phyloP scores from a whole-genome alignment of 1,140 invertebrate genomes.

The Atta colombica region DNA sequence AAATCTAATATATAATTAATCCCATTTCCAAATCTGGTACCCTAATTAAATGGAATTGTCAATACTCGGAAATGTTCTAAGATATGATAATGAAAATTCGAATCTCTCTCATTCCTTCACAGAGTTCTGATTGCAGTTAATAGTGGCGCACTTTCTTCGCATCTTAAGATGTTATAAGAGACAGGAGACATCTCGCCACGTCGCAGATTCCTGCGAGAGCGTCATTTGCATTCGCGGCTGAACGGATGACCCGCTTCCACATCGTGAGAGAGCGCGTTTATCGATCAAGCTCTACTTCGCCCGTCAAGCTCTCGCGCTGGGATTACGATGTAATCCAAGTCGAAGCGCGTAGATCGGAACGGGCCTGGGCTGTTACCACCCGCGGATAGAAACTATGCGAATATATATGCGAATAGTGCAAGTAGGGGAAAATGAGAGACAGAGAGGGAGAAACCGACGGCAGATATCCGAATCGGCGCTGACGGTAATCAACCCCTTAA shows the following conservation, averaged over 20 bases:
- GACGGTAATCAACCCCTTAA: slow-evolving; percentile 61
- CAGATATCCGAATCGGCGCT: slow-evolving; percentile 50
- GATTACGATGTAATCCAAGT: slow-evolving; percentile 61
- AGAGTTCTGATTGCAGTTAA: slow-evolving; percentile 26
- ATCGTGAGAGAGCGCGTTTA: slow-evolving; percentile 52
- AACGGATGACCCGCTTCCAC: slow-evolving; percentile 48
- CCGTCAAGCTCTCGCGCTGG: slow-evolving; percentile 48
- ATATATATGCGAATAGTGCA: slow-evolving; percentile 31
- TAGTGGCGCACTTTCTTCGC: slow-evolving; percentile 37
- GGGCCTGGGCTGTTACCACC: slow-evolving; percentile 22
- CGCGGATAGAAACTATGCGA: slow-evolving; percentile 35
- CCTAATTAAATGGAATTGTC: background rate
- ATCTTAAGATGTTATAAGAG: slow-evolving; percentile 1
- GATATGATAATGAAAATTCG: background rate
- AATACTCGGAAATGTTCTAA: background rate
- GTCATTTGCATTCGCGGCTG: slow-evolving; percentile 54
- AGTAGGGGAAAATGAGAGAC: background rate
- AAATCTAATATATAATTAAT: background rate
- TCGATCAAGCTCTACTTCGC: slow-evolving; percentile 50
- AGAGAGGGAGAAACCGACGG: slow-evolving; percentile 8
- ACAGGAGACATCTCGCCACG: slow-evolving; percentile 9
- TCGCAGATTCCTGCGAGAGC: slow-evolving; percentile 38
- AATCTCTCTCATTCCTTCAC: background rate
- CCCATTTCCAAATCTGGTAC: background rate
- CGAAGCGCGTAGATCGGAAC: slow-evolving; percentile 50